A percentile compares a stretch with the other conserved stretches of the same genome.
These are phyloP conservation scores for Leistus spinibarbis DNA, from an alignment of 2,888 invertebrate genomes.

Conservation along the genomic window DNA sequence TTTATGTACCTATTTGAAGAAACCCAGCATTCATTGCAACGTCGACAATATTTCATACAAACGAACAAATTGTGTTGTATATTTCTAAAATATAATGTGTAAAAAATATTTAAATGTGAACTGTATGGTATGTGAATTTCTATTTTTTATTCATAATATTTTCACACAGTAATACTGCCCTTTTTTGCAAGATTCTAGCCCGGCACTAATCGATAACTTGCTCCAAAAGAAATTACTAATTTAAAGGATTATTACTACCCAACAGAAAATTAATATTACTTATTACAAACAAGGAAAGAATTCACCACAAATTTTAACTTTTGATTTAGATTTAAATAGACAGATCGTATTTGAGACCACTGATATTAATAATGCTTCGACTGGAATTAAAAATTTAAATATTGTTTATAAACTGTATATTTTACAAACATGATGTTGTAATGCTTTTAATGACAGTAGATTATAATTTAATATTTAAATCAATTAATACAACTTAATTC, in stretches of 20 bases:
- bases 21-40: conserved; percentile 7
- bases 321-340: too few relatives aligned
- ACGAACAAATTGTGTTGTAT: conserved; percentile 31
- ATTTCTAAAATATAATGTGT: conserved; percentile 25
- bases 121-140: conserved; percentile 34
- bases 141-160: conserved; percentile 23
- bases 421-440: too few relatives aligned
- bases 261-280: too few relatives aligned
- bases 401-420: too few relatives aligned
- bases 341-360: too few relatives aligned
- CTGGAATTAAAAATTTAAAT: too few relatives aligned
- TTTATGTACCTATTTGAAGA: neutral
- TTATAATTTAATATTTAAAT: too few relatives aligned
- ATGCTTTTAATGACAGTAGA: too few relatives aligned
- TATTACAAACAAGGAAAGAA: too few relatives aligned
- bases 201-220: neutral
- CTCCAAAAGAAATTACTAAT: neutral
- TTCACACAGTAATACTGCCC: conserved; percentile 14
- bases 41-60: conserved; percentile 36
- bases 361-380: too few relatives aligned
- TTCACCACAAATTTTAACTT: too few relatives aligned
- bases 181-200: conserved; percentile 12
- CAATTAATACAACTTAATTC: too few relatives aligned
- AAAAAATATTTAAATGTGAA: conserved; percentile 35
- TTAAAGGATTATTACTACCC: neutral